Evolutionary conservation across 2,888 invertebrate species (phyloP).

Genomic region (Clunio marinus): DNA sequence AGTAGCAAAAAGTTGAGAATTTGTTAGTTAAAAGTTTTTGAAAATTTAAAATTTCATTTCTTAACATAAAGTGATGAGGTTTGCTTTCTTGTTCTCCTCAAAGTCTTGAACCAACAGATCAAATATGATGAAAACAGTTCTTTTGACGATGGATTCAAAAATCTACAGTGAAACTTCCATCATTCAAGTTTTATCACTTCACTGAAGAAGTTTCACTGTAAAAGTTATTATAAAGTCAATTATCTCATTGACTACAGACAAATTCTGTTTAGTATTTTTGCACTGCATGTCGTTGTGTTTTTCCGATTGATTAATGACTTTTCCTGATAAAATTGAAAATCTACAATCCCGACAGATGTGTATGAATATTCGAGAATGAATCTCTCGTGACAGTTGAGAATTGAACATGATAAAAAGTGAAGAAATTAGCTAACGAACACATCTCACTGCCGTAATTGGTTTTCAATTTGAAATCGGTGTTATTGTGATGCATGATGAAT

Average conservation of each 20-base stretch:
- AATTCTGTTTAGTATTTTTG: constrained; percentile 1
- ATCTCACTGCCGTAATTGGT: not conserved
- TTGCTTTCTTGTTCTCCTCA: no score
- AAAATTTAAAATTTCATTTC: not conserved
- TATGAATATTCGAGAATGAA: not conserved
- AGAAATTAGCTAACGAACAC: not conserved
- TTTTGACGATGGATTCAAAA: not conserved
- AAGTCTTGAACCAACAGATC: no score
- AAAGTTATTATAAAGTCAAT: not conserved
- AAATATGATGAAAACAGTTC: constrained; percentile 14
- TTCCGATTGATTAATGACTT: constrained; percentile 36
- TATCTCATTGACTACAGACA: not conserved
- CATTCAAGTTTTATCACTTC: not conserved
- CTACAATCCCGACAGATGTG: no score
- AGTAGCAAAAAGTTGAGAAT: constrained; percentile 8
- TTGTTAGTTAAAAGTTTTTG: not conserved
- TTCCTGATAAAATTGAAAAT: no score
- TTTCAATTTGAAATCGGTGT: not conserved
- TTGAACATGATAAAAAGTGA: not conserved
- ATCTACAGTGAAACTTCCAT: constrained; percentile 8
- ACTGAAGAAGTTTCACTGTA: constrained; percentile 15
- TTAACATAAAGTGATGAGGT: no score
- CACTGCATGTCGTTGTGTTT: constrained; percentile 29
- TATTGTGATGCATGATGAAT: not conserved
- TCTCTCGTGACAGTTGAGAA: not conserved